Evolutionary conservation across 2,888 invertebrate species (phyloP), one percentile per base, ranked within the genome.

Genomic region (Hydraecia micacea): DNA sequence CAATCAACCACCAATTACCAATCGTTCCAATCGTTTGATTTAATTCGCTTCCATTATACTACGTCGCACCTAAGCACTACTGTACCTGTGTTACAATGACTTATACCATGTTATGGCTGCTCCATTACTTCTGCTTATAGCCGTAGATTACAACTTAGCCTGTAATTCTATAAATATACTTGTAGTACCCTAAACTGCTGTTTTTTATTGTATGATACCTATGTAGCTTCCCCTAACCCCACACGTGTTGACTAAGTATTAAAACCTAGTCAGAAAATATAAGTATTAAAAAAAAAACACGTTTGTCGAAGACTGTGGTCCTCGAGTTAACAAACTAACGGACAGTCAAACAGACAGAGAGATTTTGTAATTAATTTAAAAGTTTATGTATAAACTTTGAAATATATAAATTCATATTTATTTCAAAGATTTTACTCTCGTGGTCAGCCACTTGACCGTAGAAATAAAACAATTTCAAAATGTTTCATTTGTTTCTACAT

Each of bases 111-210:
- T 63, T 42, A 71, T 78, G 76, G 67, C 85, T 87, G 88, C 86
- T 88, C 13, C 86, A 88, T 83, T 87, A 83, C 81, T 86, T 88
- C 80, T 80, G 91, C 91, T 91, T 90, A 84, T 87, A 86, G 75
- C 60, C 46, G 55, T 87, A 87, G 86, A 52, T 79, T 75, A 83
- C 60, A 84, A 69, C 49, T 86, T 90, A 90, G 88, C 79, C 72
- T 82, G 72, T 91, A 90, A 88, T 90, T 89, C 84, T 73, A 87
- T 89, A 85, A 89, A 90, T 91, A 91, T 89, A 86, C 58, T 84
- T 86, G 90, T 92, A 91, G 92, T 87, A 86, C 83, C 85, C 73
- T 78, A n/a, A 72, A 42, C 15, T 69, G 52, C 70, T 72, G 46
- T 75, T 80, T 76, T 90, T 91, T 91, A 88, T 88, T 89, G 80